Base-by-base conservation (phyloP, 2,797 vertebrate genomes). In the Echeneis naucrates region DNA sequence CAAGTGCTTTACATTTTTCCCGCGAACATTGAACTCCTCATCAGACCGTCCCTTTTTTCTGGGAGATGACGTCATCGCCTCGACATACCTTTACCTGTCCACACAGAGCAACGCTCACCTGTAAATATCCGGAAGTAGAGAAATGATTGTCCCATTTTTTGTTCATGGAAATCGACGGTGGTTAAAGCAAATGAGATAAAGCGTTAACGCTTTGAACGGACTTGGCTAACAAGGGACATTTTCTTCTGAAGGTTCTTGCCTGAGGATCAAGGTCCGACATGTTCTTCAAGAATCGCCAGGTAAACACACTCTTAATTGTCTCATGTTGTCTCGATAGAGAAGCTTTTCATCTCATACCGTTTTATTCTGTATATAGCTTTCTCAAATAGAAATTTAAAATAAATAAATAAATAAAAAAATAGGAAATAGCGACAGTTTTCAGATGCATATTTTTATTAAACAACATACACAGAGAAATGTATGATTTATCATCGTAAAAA, bases 41-140 rank as follows among this genome's bases (percentile, higher is more conserved):
- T 19, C 0, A 13, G 10, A 4, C 19, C 3, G 6, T 12, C 19
- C 13, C 1, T 0, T 11, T 0, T 32, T 2, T 1, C 24, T 0
- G 13, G 4, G 13, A 1, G 4, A 4, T 67, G 68, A 76, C 73
- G 63, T 81, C 54, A 21, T 19, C 11, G 4, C 9, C 6, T 40
- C 23, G 6, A 21, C 50, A 30, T 51, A 47, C 74, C 68, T 42
- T 33, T 27, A 70, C 59, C 48, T 55, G 21, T 24, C 0, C 30
- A 32, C 14, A 9, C 16, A 11, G 5, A n/a, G 14, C 16, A 3
- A 23, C 17, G 27, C 2, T 67, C 8, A 7, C 21, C 21, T 47
- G 65, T 16, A 8, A 5, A 23, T 16, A 68, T 24, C 54, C 77
- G 81, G 81, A 83, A 83, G 69, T 50, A 47, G 16, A 24, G 6